Percentiles rank a stretch among this genome's conserved stretches.
Evolutionary conservation across 2,888 invertebrate species (phyloP).

Genomic region (Ceratothoa steindachneri): DNA sequence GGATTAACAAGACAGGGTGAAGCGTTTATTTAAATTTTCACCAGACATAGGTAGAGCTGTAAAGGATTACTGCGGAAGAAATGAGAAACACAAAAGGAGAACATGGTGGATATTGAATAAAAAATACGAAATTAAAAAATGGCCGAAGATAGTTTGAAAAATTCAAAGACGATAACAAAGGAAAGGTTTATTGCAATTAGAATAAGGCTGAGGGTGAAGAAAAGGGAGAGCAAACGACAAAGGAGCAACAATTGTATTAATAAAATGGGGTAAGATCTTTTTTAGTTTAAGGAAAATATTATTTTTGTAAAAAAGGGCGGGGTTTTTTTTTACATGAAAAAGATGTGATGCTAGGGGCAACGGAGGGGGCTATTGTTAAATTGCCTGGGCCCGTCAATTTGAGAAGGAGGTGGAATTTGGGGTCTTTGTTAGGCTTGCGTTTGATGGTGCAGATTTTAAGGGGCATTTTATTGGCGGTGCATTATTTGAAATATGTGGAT

Average conservation of each 20-base stretch:
- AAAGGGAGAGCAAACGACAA: too few species aligned
- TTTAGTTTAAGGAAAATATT: not conserved
- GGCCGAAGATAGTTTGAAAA: too few species aligned
- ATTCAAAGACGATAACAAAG: too few species aligned
- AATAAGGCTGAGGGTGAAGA: too few species aligned
- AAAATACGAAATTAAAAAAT: not conserved
- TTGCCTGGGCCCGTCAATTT: slow-evolving; percentile 63
- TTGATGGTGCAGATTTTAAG: slow-evolving; percentile 65
- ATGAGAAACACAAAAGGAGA: not conserved
- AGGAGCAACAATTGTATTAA: too few species aligned
- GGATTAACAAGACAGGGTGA: slow-evolving; percentile 63
- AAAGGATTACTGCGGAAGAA: not conserved
- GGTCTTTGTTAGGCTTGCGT: slow-evolving; percentile 63
- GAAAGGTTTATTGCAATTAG: too few species aligned
- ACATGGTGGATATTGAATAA: not conserved
- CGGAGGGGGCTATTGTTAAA: slow-evolving; percentile 57
- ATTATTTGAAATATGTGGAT: slow-evolving; percentile 63
- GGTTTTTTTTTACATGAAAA: not conserved
- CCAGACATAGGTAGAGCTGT: not conserved
- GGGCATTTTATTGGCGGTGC: slow-evolving; percentile 67
- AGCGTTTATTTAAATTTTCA: slow-evolving; percentile 53
- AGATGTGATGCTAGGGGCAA: not conserved
- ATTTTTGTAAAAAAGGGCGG: not conserved
- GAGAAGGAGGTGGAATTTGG: slow-evolving; percentile 66
- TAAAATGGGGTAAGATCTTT: too few species aligned